Evolutionary conservation across 2,113 vertebrate species (phyloP).

Genomic region (Uropsilus gracilis): DNA sequence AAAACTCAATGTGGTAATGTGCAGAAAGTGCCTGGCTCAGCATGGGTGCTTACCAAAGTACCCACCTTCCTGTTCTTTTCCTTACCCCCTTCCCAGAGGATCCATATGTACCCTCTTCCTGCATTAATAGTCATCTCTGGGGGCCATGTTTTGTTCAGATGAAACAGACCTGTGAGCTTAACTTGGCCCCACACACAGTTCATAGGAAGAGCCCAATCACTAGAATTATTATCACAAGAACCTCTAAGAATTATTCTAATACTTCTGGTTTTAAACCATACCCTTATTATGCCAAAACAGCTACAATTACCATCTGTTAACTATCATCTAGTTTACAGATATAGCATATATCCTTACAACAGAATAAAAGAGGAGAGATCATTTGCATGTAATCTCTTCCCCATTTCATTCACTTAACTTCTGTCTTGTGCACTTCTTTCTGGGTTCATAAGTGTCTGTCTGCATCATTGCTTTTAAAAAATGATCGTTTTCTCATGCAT

Average conservation of each 20-base stretch:
- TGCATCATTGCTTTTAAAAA: neutral
- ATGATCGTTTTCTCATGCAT: neutral
- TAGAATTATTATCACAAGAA: neutral
- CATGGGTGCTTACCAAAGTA: neutral
- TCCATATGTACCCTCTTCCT: accelerated
- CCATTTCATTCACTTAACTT: neutral
- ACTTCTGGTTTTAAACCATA: neutral
- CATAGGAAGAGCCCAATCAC: neutral
- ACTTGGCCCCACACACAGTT: neutral
- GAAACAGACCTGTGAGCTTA: neutral
- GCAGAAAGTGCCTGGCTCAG: neutral
- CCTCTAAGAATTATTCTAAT: neutral
- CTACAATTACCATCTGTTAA: no score
- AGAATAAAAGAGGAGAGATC: neutral
- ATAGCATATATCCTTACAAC: neutral
- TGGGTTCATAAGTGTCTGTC: neutral
- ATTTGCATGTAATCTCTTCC: accelerated
- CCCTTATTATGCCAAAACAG: neutral
- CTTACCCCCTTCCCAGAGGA: neutral
- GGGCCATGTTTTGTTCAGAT: neutral
- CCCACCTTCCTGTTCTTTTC: neutral
- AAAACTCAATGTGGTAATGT: neutral
- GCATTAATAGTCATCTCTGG: accelerated
- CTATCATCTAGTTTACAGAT: neutral
- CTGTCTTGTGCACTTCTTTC: neutral